Evolutionary conservation across 2,113 vertebrate species (phyloP).

Genomic region (Bambusicola thoracicus): DNA sequence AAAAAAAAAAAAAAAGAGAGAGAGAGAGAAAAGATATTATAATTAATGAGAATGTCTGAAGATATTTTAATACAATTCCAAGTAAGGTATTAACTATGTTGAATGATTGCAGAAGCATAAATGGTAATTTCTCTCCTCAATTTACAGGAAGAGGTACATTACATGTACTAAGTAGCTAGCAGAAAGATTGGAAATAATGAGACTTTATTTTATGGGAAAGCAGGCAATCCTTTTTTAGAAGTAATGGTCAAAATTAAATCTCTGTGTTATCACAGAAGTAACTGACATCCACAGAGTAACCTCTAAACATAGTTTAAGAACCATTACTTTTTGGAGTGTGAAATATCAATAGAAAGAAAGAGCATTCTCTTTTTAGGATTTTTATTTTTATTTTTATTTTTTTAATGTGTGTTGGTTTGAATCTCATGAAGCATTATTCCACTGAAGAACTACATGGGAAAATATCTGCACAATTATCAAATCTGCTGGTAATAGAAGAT

Average conservation of each 20-base stretch:
- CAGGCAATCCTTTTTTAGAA: background rate
- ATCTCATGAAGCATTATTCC: background rate
- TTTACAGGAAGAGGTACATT: background rate
- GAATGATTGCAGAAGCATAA: background rate
- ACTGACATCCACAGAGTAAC: background rate
- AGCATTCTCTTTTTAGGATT: background rate
- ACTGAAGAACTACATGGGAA: fast-evolving
- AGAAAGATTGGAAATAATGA: background rate
- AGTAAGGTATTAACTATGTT: background rate
- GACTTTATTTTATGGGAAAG: background rate
- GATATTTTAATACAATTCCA: background rate
- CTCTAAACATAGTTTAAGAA: background rate
- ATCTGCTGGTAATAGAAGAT: background rate
- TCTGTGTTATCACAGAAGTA: background rate
- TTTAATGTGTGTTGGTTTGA: background rate
- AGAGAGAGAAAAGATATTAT: background rate
- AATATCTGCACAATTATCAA: fast-evolving
- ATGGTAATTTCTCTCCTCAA: fast-evolving
- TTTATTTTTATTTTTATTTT: background rate
- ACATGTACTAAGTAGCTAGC: background rate
- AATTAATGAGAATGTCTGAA: background rate
- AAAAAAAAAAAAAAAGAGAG: background rate
- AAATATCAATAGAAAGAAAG: background rate
- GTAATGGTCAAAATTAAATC: background rate
- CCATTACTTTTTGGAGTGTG: background rate